These are phyloP conservation scores for Chiloscyllium punctatum DNA, from an alignment of 2,797 vertebrate species.

Conservation along the genomic window DNA sequence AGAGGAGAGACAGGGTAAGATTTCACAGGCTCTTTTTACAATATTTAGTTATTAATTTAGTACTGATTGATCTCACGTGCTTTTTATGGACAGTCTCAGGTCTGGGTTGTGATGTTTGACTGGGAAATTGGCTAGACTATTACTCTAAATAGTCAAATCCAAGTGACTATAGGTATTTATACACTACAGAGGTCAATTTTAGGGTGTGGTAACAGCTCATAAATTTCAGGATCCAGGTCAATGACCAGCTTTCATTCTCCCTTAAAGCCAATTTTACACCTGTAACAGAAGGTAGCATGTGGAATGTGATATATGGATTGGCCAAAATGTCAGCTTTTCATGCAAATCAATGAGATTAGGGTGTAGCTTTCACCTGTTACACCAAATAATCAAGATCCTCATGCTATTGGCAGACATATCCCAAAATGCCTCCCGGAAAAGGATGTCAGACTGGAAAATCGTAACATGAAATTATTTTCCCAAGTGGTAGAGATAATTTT, in stretches of 20 bases:
- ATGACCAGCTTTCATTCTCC: not conserved
- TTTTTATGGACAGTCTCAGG: not conserved
- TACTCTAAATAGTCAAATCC: not conserved
- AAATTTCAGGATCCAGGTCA: constrained; percentile 18
- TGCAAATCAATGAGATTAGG: not conserved
- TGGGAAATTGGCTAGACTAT: not conserved
- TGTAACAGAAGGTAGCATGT: constrained; percentile 19
- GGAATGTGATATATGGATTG: not conserved
- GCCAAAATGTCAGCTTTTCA: not conserved
- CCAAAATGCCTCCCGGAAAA: not conserved
- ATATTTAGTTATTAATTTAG: not conserved
- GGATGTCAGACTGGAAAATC: not conserved
- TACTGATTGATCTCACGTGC: not conserved
- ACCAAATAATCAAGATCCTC: not conserved
- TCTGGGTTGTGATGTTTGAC: not conserved
- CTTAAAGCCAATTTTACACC: not conserved
- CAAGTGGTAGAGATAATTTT: not conserved
- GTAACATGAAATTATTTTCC: not conserved
- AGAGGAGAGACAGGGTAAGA: too few species aligned
- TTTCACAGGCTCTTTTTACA: not conserved
- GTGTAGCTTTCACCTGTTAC: not conserved
- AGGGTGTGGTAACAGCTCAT: not conserved
- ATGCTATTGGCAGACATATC: not conserved
- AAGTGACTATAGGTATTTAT: not conserved
- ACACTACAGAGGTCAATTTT: not conserved